These are phyloP conservation scores for Australoheros facetus DNA, from an alignment of 2,797 vertebrate species.

Conservation along the genomic window DNA sequence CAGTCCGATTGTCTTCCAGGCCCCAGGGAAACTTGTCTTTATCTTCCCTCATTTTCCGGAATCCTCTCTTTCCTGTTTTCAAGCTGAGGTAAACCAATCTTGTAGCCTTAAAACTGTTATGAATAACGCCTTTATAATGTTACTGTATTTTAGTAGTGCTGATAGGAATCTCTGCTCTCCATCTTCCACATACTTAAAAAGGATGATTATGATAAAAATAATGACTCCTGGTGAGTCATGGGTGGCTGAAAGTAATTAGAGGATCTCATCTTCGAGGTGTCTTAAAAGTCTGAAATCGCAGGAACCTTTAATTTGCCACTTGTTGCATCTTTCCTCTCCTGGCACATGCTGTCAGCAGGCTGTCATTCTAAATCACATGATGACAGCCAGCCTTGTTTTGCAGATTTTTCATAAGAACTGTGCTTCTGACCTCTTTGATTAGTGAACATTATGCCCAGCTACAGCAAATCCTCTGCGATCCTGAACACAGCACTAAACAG, in stretches of 20 bases:
- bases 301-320: background rate
- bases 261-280: slow-evolving; percentile 31
- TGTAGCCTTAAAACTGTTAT: slow-evolving; percentile 4
- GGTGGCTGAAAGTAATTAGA: slow-evolving; percentile 53
- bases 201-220: slow-evolving; percentile 31
- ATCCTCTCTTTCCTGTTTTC: slow-evolving; percentile 78
- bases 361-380: background rate
- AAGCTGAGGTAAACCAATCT: slow-evolving; percentile 26
- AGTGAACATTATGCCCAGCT: slow-evolving; percentile 2
- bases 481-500: background rate
- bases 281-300: slow-evolving; percentile 36
- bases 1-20: slow-evolving; percentile 36
- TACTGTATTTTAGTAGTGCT: slow-evolving; percentile 1
- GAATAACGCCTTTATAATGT: slow-evolving; percentile 9
- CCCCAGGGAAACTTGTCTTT: slow-evolving; percentile 49
- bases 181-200: slow-evolving; percentile 1
- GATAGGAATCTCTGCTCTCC: background rate
- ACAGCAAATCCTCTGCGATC: slow-evolving; percentile 8
- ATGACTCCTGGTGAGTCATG: slow-evolving; percentile 52
- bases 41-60: slow-evolving; percentile 55
- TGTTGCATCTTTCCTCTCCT: slow-evolving; percentile 2
- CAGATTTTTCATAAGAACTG: background rate
- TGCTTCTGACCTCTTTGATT: background rate
- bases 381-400: background rate
- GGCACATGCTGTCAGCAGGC: background rate